Conservation (phyloP, 1,140 invertebrate genomes). For the Pteromalus puparum region DNA sequence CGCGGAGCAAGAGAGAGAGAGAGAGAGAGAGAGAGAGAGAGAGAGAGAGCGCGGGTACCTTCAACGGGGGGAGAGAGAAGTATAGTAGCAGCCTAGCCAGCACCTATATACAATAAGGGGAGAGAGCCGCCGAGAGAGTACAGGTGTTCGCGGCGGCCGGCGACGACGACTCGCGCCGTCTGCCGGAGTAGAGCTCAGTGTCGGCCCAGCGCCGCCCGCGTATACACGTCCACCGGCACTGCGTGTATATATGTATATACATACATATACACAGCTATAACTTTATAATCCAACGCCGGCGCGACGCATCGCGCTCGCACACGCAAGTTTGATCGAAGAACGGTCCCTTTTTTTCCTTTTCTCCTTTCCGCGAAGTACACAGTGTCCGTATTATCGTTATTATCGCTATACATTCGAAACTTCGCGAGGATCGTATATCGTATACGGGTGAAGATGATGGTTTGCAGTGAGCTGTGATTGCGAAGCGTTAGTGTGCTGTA, state of each 20-base stretch:
- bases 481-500: not conserved
- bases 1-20: too few species aligned
- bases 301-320: not conserved
- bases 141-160: not conserved
- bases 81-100: not conserved
- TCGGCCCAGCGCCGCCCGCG: not conserved
- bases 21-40: too few species aligned
- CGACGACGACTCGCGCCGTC: not conserved
- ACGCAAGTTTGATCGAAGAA: slow-evolving; percentile 1
- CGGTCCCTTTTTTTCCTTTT: not conserved
- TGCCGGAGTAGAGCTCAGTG: not conserved
- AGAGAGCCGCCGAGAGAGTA: not conserved
- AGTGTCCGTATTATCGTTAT: too few species aligned
- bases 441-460: too few species aligned
- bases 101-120: not conserved
- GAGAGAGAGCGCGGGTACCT: too few species aligned
- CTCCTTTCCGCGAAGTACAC: too few species aligned
- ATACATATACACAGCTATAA: not conserved
- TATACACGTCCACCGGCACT: not conserved
- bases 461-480: not conserved
- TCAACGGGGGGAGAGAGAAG: too few species aligned
- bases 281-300: not conserved
- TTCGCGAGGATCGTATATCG: too few species aligned
- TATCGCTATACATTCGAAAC: too few species aligned
- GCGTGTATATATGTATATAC: not conserved